A percentile compares a stretch with the other conserved stretches of the same genome.
Conservation (phyloP, 2,113 vertebrate species). For the Sterrhoptilus dennistouni region DNA sequence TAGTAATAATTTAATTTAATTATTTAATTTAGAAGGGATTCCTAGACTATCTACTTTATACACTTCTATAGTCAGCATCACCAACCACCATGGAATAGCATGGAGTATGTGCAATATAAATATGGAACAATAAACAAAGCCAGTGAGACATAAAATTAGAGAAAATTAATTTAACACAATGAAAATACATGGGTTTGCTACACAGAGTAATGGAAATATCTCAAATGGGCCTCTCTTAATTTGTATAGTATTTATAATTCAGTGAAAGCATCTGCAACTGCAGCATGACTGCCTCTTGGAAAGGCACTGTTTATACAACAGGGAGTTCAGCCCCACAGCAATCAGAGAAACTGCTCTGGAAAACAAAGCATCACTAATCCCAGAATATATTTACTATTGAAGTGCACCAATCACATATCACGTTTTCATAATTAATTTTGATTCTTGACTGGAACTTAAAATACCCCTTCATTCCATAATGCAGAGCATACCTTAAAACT, state of each 20-base stretch:
- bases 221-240: neutral
- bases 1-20: neutral
- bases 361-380: neutral
- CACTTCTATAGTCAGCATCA: neutral
- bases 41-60: neutral
- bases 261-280: neutral
- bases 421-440: neutral
- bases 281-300: accelerated
- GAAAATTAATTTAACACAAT: neutral
- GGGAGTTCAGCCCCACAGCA: neutral
- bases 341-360: neutral
- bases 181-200: neutral
- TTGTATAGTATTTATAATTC: neutral
- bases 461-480: neutral
- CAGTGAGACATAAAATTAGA: neutral
- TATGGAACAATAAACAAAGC: neutral
- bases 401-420: neutral
- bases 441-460: neutral
- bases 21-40: neutral
- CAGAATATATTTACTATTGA: neutral
- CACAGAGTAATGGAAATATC: neutral
- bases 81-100: neutral
- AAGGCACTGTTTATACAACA: neutral
- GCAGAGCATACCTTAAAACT: neutral
- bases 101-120: neutral